Conservation (phyloP, 1,140 invertebrate genomes). For the Pentalonia nigronervosa region DNA sequence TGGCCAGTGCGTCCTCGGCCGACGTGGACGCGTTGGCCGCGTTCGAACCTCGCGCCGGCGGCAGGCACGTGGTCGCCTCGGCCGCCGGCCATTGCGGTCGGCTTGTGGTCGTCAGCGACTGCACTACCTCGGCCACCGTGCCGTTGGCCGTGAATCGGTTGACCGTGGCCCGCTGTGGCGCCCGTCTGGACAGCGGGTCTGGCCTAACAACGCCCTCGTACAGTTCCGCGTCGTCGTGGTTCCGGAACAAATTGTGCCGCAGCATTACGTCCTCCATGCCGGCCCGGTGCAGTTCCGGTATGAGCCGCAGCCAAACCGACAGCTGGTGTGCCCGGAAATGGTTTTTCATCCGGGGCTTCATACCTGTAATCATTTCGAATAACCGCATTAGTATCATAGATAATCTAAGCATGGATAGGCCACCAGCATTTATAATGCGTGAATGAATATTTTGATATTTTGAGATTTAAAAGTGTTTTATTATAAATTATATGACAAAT, state of each 20-base stretch:
- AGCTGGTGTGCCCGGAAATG: slow-evolving; percentile 93
- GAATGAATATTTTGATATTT: too few species aligned
- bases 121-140: slow-evolving; percentile 63
- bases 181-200: slow-evolving; percentile 72
- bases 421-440: too few species aligned
- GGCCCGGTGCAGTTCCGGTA: slow-evolving; percentile 89
- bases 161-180: background rate
- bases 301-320: slow-evolving; percentile 90
- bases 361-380: slow-evolving; percentile 68
- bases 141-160: slow-evolving; percentile 65
- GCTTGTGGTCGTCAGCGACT: slow-evolving; percentile 68
- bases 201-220: slow-evolving; percentile 83
- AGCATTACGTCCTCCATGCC: slow-evolving; percentile 87
- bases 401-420: too few species aligned
- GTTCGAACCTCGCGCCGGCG: background rate
- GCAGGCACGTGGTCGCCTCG: slow-evolving; percentile 60
- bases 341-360: slow-evolving; percentile 89
- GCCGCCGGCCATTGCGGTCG: slow-evolving; percentile 67
- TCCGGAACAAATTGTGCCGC: slow-evolving; percentile 82
- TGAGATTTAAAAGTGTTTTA: too few species aligned
- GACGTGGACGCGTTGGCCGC: slow-evolving; percentile 41
- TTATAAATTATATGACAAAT: too few species aligned
- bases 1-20: slow-evolving; percentile 74
- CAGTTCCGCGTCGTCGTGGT: slow-evolving; percentile 80
- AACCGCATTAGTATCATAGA: background rate